A percentile compares a stretch with the other conserved stretches of the same genome.
These are phyloP conservation scores for Tetropium fuscum DNA, from an alignment of 2,888 invertebrate species.

Conservation along the genomic window DNA sequence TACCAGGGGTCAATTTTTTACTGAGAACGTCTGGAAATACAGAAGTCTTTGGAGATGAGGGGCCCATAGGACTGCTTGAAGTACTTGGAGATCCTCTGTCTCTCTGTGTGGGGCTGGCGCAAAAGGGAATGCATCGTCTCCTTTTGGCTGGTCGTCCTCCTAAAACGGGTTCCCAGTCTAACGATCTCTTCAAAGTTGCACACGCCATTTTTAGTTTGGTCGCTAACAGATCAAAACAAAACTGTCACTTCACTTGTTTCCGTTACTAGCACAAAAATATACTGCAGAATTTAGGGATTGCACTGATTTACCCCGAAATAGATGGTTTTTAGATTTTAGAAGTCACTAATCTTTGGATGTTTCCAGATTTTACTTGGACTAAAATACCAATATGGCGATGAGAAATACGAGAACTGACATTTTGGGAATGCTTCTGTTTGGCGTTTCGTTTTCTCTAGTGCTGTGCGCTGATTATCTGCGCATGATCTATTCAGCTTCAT, in stretches of 20 bases:
- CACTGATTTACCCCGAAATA: constrained; percentile 22
- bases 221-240: constrained; percentile 53
- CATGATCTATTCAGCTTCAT: too few species aligned
- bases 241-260: constrained; percentile 54
- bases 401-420: constrained; percentile 57
- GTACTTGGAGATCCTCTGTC: constrained; percentile 58
- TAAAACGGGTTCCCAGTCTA: constrained; percentile 94
- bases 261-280: constrained; percentile 48
- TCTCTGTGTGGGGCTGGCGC: constrained; percentile 71
- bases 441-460: constrained; percentile 5
- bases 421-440: constrained; percentile 44
- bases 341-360: constrained; percentile 26
- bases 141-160: constrained; percentile 89
- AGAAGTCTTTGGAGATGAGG: constrained; percentile 70
- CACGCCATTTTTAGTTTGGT: constrained; percentile 87
- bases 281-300: constrained; percentile 21
- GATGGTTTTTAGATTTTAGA: constrained; percentile 1
- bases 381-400: constrained; percentile 61
- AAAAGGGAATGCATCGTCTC: constrained; percentile 91
- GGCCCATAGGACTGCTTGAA: constrained; percentile 64
- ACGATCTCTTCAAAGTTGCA: constrained; percentile 94
- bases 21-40: constrained; percentile 86
- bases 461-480: constrained; percentile 9
- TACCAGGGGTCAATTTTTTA: constrained; percentile 91
- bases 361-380: constrained; percentile 36